Base-by-base conservation (phyloP, 2,797 vertebrate species). In the Acanthurus lineatus region DNA sequence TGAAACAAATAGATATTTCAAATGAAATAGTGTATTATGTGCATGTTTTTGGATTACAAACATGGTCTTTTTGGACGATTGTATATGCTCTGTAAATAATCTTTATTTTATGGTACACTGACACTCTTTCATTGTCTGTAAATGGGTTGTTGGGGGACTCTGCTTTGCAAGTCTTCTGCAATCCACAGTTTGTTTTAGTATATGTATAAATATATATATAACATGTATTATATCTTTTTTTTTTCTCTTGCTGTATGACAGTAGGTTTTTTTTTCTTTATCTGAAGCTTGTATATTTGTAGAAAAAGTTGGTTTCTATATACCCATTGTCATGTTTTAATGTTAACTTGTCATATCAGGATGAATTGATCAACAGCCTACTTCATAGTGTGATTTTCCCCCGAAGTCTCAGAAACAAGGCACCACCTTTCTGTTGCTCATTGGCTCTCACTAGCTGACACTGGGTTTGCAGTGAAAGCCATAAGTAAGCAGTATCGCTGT, bases 21-120 rank as follows among this genome's bases (percentile, higher is more conserved):
- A 92, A 93, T 94, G 94, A 95, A 95, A 95, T 95, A 85, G 86
- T 93, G 88, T 95, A 89, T 93, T 92, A 89, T 90, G 77, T 94
- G 94, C 93, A 92, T 95, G 95, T 95, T 93, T 94, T 93, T 91
- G 84, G 86, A 90, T 89, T 86, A 90, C 90, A 90, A 90, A 93
- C 85, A 85, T 93, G 91, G 91, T 95, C 87, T 89, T 94, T 95
- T 94, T 94, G 91, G 93, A 95, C 92, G 88, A 77, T 86, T 96
- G 94, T 96, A 96, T 92, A 96, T 95, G 93, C 90, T 94, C 66
- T 96, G 96, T 96, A 96, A 95, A 96, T 96, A 96, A 79, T 92
- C 86, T 75, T 88, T 93, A 89, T 92, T 93, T 84, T 92, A 92
- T 91, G 89, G 88, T 94, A 93, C 90, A 92, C 84, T 89, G 81